phyloP scores from a whole-genome alignment of 2,113 vertebrate species.

The Haplotaxodon microlepis region DNA sequence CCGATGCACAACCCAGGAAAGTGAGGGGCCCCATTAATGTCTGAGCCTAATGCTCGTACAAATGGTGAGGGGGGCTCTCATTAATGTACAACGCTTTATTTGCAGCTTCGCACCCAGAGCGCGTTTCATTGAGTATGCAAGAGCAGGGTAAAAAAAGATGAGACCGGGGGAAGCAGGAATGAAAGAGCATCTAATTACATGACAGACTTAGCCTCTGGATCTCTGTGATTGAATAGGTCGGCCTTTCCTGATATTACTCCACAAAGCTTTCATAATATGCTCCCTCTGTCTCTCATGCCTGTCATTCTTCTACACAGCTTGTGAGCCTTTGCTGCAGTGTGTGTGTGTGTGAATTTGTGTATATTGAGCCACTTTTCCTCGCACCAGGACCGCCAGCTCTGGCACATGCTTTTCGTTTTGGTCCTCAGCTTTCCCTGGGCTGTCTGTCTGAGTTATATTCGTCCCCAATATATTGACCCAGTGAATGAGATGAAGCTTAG shows the following conservation, averaged over 20 bases:
- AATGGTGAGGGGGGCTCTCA: slow-evolving; percentile 1
- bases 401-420: slow-evolving; percentile 8
- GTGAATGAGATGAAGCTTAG: background rate
- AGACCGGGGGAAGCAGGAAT: background rate
- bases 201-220: slow-evolving; percentile 48
- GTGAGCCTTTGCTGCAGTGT: background rate
- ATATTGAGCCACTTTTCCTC: background rate
- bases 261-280: slow-evolving; percentile 35
- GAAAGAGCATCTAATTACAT: slow-evolving; percentile 60
- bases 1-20: background rate
- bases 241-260: slow-evolving; percentile 31
- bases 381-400: slow-evolving; percentile 17
- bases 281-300: background rate
- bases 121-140: slow-evolving; percentile 23
- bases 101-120: background rate
- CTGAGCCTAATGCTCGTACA: background rate
- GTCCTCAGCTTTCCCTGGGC: background rate
- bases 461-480: slow-evolving; percentile 16
- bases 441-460: slow-evolving; percentile 28
- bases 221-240: slow-evolving; percentile 38
- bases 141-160: background rate
- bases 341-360: background rate
- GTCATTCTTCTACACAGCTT: background rate
- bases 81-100: slow-evolving; percentile 38
- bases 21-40: slow-evolving; percentile 16